Conservation (phyloP, 2,888 invertebrate species). For the Sabatieria punctata region DNA sequence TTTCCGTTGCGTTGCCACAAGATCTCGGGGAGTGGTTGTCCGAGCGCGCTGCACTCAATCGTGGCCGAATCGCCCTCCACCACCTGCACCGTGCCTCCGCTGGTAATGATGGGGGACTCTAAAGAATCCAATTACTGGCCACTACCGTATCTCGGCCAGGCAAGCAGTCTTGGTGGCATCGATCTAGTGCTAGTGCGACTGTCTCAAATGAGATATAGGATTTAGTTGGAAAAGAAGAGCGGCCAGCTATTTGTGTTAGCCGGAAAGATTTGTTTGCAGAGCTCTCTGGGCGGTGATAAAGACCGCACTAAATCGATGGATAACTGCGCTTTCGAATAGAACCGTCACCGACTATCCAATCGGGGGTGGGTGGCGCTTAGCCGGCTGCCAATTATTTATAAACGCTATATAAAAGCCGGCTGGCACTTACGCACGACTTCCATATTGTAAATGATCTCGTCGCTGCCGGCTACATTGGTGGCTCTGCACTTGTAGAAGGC, state of each 20-base stretch:
- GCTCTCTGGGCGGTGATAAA: too few relatives aligned
- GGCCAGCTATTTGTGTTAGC: too few relatives aligned
- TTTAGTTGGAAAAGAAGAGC: too few relatives aligned
- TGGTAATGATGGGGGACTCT: constrained; percentile 23
- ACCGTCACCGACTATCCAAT: too few relatives aligned
- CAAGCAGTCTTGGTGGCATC: neutral
- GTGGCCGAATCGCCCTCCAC: constrained; percentile 25
- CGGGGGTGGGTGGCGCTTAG: too few relatives aligned
- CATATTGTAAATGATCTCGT: constrained; percentile 26
- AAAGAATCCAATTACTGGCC: constrained; percentile 8
- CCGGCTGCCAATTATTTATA: too few relatives aligned
- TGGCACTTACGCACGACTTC: constrained; percentile 26
- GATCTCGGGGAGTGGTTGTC: constrained; percentile 22
- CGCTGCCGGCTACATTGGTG: constrained; percentile 33
- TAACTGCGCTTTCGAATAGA: too few relatives aligned
- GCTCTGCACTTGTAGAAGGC: constrained; percentile 34
- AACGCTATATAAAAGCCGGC: too few relatives aligned
- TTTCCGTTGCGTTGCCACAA: constrained; percentile 29
- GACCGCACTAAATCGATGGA: too few relatives aligned
- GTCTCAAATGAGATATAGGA: too few relatives aligned
- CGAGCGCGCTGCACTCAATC: constrained; percentile 33
- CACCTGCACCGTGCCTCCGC: constrained; percentile 25
- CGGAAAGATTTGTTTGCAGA: too few relatives aligned
- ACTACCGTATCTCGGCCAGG: neutral
- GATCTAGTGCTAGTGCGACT: neutral